Conservation (phyloP, 2,113 vertebrate species). For the Nyctibius bracteatus region DNA sequence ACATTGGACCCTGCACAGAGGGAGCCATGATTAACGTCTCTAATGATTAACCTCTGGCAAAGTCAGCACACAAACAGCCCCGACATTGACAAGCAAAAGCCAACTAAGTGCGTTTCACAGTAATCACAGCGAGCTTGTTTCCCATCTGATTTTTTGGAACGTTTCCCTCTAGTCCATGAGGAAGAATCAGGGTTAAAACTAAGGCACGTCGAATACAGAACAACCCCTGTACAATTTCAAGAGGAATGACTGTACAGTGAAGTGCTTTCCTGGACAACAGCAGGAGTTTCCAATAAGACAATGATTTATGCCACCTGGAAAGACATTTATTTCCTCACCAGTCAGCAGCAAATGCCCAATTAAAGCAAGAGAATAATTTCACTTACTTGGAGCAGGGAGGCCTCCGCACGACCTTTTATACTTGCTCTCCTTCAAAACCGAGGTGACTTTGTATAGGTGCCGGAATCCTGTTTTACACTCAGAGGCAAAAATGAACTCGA, state of each 20-base stretch:
- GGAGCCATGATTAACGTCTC: background rate
- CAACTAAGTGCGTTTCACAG: background rate
- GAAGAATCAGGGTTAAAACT: background rate
- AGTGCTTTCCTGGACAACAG: background rate
- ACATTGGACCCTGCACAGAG: background rate
- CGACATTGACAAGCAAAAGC: background rate
- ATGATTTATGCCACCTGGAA: background rate
- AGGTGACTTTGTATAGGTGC: constrained; percentile 78
- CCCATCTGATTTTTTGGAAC: background rate
- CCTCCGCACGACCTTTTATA: constrained; percentile 74
- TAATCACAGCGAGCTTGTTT: background rate
- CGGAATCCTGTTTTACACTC: constrained; percentile 84
- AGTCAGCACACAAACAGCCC: background rate
- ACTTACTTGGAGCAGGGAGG: constrained; percentile 74
- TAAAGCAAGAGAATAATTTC: background rate
- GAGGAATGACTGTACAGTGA: background rate
- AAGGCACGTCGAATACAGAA: background rate
- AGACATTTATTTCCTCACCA: background rate
- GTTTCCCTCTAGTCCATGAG: background rate
- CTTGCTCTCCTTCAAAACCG: constrained; percentile 76
- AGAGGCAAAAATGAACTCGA: constrained; percentile 83
- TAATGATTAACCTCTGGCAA: background rate
- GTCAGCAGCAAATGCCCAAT: background rate
- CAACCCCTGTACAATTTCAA: background rate
- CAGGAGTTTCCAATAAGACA: background rate